These are phyloP conservation scores for Oxyteleia sp. DNA, from an alignment of 2,888 invertebrate species.

Conservation along the genomic window DNA sequence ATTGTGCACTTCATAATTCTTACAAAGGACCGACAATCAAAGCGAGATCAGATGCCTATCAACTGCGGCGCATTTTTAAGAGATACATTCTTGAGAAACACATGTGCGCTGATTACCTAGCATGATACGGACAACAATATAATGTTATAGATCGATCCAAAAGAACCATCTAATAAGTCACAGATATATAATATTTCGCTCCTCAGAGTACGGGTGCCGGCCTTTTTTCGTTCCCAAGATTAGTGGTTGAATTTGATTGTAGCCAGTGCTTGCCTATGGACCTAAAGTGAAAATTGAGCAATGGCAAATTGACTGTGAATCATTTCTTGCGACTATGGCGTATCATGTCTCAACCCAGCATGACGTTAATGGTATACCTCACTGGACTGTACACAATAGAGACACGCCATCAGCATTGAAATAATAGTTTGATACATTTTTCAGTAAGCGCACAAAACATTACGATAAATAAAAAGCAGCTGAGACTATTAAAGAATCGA, in stretches of 20 bases:
- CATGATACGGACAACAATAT: slow-evolving; percentile 9
- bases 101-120: neutral
- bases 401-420: slow-evolving; percentile 43
- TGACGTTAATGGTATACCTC: slow-evolving; percentile 52
- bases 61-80: slow-evolving; percentile 3
- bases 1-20: slow-evolving; percentile 28
- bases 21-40: slow-evolving; percentile 27
- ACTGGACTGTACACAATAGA: slow-evolving; percentile 31
- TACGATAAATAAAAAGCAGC: slow-evolving; percentile 35
- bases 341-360: slow-evolving; percentile 35
- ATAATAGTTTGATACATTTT: slow-evolving; percentile 52
- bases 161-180: slow-evolving; percentile 1
- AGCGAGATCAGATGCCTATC: slow-evolving; percentile 12
- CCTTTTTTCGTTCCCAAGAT: neutral
- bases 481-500: slow-evolving; percentile 24
- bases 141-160: neutral
- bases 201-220: neutral
- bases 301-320: slow-evolving; percentile 56
- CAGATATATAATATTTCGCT: slow-evolving; percentile 1
- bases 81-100: slow-evolving; percentile 9
- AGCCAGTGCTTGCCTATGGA: neutral
- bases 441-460: slow-evolving; percentile 28
- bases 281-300: slow-evolving; percentile 47
- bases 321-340: slow-evolving; percentile 53
- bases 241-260: neutral